Conservation (phyloP, 1,140 invertebrate species). For the Solenopsis invicta region DNA sequence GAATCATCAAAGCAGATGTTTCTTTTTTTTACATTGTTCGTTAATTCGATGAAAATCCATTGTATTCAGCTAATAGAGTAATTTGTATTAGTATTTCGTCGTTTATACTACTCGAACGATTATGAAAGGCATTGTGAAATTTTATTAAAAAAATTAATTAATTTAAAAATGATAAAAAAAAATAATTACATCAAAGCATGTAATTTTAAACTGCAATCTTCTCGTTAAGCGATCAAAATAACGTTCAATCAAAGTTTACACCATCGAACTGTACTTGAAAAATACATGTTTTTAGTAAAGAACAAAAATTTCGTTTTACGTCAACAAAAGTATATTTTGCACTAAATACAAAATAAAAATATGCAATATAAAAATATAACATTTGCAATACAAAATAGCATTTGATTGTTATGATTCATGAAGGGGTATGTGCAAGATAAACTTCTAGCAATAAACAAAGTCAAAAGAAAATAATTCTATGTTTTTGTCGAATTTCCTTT, state of each 20-base stretch:
- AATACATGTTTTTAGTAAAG: not conserved
- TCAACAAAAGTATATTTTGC: not conserved
- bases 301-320: not conserved
- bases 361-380: not conserved
- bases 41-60: conserved; percentile 16
- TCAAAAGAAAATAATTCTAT: not conserved
- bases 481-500: not conserved
- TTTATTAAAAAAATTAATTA: not conserved
- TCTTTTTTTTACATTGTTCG: conserved; percentile 19
- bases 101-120: not conserved
- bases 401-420: not conserved
- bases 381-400: not conserved
- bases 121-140: not conserved
- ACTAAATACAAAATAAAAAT: conserved; percentile 10
- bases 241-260: not conserved
- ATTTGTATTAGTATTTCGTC: not conserved
- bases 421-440: not conserved
- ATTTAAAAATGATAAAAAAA: not conserved
- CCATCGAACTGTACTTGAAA: not conserved
- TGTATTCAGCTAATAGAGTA: not conserved
- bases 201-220: conserved; percentile 1
- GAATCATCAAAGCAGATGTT: not conserved
- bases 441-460: not conserved
- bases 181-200: not conserved
- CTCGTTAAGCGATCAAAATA: not conserved